Conservation (phyloP, 2,888 invertebrate genomes). For the Drosophila mettleri region DNA sequence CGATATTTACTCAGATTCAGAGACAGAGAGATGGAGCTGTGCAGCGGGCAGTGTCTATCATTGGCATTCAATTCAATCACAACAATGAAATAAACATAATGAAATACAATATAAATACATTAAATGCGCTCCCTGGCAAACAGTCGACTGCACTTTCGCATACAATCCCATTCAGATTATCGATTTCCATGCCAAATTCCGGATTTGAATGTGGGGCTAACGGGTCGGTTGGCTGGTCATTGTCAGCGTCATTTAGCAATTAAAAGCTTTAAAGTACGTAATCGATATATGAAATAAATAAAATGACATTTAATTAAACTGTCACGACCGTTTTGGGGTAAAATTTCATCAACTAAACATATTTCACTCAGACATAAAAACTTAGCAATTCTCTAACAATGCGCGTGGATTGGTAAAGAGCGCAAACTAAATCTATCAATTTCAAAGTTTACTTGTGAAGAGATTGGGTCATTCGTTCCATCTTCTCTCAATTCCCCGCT, state of each 20-base stretch:
- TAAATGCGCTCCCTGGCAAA: constrained; percentile 61
- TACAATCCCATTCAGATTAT: constrained; percentile 45
- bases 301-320: constrained; percentile 76
- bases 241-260: constrained; percentile 59
- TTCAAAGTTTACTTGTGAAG: no score
- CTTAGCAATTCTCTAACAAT: neutral
- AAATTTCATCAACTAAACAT: constrained; percentile 14
- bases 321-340: constrained; percentile 67
- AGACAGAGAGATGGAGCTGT: neutral
- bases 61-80: constrained; percentile 74
- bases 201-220: neutral
- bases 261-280: constrained; percentile 70
- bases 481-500: no score
- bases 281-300: constrained; percentile 72
- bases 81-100: constrained; percentile 74
- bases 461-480: no score
- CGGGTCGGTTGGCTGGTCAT: neutral
- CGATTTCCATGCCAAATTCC: constrained; percentile 33
- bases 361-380: neutral
- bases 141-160: constrained; percentile 42
- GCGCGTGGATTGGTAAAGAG: neutral
- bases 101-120: constrained; percentile 75
- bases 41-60: constrained; percentile 35
- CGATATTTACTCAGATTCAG: constrained; percentile 12
- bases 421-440: no score